Evolutionary conservation across 1,140 invertebrate species (phyloP).

Genomic region (Aradophagus sp.): DNA sequence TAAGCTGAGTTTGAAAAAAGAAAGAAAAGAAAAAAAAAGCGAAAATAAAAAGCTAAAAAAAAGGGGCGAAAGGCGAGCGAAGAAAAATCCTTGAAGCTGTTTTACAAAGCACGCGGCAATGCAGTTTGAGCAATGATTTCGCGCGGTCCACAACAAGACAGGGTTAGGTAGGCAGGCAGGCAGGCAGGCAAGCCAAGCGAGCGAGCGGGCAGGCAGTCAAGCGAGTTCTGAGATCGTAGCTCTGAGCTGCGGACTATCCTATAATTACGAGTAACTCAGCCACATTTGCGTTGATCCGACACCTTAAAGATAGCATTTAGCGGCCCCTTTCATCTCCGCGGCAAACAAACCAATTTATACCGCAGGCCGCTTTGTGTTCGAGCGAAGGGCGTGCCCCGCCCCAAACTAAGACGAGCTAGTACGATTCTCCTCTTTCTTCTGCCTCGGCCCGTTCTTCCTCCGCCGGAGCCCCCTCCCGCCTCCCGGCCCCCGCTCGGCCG

Average conservation of each 20-base stretch:
- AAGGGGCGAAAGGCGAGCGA: no score
- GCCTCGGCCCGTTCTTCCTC: slow-evolving; percentile 30
- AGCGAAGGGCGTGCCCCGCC: slow-evolving; percentile 65
- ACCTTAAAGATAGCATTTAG: slow-evolving; percentile 77
- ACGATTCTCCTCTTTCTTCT: slow-evolving; percentile 60
- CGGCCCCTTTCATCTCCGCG: slow-evolving; percentile 76
- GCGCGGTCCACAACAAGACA: slow-evolving; percentile 55
- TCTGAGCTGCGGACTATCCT: slow-evolving; percentile 71
- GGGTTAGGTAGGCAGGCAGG: slow-evolving; percentile 55
- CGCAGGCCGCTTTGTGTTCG: slow-evolving; percentile 72
- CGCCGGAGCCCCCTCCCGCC: slow-evolving; percentile 25
- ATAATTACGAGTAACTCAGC: slow-evolving; percentile 77
- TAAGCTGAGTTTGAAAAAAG: no score
- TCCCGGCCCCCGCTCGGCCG: slow-evolving; percentile 30
- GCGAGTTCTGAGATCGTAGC: slow-evolving; percentile 64
- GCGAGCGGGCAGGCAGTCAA: slow-evolving; percentile 57
- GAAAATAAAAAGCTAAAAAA: background rate
- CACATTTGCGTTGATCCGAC: slow-evolving; percentile 76
- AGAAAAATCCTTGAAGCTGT: slow-evolving; percentile 28
- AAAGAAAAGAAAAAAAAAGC: no score
- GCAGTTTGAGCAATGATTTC: slow-evolving; percentile 48
- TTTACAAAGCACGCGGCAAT: slow-evolving; percentile 45
- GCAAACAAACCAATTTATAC: slow-evolving; percentile 77
- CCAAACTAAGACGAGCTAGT: slow-evolving; percentile 62
- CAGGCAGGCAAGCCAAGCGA: slow-evolving; percentile 51